phyloP scores from a whole-genome alignment of 1,140 invertebrate genomes.

The Sarcophaga bullata region DNA sequence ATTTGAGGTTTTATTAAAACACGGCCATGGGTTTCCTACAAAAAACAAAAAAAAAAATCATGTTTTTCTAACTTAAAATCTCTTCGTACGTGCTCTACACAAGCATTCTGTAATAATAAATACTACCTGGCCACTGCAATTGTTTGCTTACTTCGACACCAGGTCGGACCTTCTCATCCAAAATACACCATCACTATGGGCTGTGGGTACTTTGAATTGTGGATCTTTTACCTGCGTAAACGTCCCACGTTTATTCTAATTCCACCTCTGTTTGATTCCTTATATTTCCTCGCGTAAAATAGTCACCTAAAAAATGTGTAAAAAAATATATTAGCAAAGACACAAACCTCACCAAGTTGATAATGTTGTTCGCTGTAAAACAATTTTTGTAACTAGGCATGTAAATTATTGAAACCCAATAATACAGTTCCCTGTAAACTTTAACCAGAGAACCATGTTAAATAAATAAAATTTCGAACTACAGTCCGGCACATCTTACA shows the following conservation, averaged over 20 bases:
- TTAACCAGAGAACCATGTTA: no score
- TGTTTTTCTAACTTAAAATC: no score
- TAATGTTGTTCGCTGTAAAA: no score
- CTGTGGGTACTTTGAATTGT: slow-evolving; percentile 79
- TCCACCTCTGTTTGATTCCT: slow-evolving; percentile 91
- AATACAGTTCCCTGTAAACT: no score
- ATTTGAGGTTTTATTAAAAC: slow-evolving; percentile 81
- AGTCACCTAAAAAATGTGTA: slow-evolving; percentile 74
- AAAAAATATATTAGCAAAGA: no score
- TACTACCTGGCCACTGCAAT: slow-evolving; percentile 75
- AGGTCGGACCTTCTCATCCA: slow-evolving; percentile 87
- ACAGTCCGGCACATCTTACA: no score
- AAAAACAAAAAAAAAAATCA: slow-evolving; percentile 47
- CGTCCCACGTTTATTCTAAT: slow-evolving; percentile 84
- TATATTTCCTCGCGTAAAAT: slow-evolving; percentile 90
- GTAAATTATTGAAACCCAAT: no score
- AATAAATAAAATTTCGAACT: no score
- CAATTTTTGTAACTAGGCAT: no score
- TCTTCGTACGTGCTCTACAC: not conserved
- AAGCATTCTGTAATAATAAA: not conserved
- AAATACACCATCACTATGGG: slow-evolving; percentile 92
- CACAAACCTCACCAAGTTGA: no score
- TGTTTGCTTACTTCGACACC: slow-evolving; percentile 76
- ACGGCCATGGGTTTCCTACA: slow-evolving; percentile 80
- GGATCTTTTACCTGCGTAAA: slow-evolving; percentile 79